Evolutionary conservation across 2,888 invertebrate species (phyloP), one percentile per base, ranked within the genome.

Genomic region (Agrypnus murinus): DNA sequence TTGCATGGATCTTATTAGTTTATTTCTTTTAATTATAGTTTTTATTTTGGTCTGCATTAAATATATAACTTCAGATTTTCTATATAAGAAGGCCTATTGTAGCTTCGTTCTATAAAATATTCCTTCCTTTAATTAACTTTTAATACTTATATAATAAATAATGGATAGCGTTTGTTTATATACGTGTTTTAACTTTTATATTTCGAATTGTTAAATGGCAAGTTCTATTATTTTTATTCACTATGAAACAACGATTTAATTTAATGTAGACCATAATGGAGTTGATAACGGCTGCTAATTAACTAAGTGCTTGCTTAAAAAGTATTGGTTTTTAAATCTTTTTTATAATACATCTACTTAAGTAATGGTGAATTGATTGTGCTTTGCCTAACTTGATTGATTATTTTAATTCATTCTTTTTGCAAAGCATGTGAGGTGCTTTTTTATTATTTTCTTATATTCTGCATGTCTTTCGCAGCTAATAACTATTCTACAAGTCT

Each of bases 181-280:
- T n/a, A n/a, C n/a, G n/a, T n/a, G n/a, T n/a, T n/a, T n/a, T n/a
- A n/a, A n/a, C n/a, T n/a, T n/a, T n/a, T n/a, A n/a, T n/a, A n/a
- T n/a, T n/a, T n/a, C n/a, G n/a, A n/a, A n/a, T n/a, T n/a, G n/a
- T n/a, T n/a, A n/a, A n/a, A n/a, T n/a, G n/a, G n/a, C n/a, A n/a
- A n/a, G n/a, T n/a, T n/a, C n/a, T n/a, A n/a, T n/a, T n/a, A n/a
- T n/a, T n/a, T n/a, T n/a, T n/a, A n/a, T n/a, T n/a, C n/a, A n/a
- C n/a, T n/a, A n/a, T n/a, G n/a, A n/a, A n/a, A 25, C 15, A 46
- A 25, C 5, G 25, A 5, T 8, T 10, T 25, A 62, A 62, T 68
- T 72, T 68, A 68, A 58, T 65, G 68, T 68, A 53, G 68, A 60
- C 72, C 65, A 65, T 65, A 69, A 69, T 72, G 72, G 72, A 72